These are phyloP conservation scores for Hoplostethus mediterraneus DNA, from an alignment of 2,797 vertebrate genomes.

Conservation along the genomic window DNA sequence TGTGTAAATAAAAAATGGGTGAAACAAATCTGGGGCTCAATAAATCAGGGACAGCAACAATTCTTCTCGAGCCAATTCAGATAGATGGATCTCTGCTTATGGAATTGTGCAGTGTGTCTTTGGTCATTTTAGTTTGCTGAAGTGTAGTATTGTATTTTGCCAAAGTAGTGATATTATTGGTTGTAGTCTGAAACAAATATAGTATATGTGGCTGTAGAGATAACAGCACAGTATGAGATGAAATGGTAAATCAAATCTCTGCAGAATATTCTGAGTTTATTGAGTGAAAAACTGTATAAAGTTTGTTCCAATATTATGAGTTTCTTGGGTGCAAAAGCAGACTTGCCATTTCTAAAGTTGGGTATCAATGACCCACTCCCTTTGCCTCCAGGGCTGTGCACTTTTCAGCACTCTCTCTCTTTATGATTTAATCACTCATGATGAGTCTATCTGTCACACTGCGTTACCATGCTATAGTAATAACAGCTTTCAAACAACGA, in stretches of 20 bases:
- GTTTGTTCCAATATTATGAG: constrained; percentile 54
- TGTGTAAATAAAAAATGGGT: constrained; percentile 46
- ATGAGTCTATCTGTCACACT: constrained; percentile 53
- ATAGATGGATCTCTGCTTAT: constrained; percentile 61
- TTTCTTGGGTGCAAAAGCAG: constrained; percentile 52
- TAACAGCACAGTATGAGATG: constrained; percentile 27
- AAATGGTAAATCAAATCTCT: constrained; percentile 64
- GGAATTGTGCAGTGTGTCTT: constrained; percentile 57
- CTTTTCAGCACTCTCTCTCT: constrained; percentile 23
- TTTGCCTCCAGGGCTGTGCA: constrained; percentile 8
- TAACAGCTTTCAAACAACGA: constrained; percentile 69
- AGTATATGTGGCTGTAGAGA: constrained; percentile 40
- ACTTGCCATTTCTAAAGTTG: constrained; percentile 34
- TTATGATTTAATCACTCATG: constrained; percentile 54
- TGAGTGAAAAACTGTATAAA: constrained; percentile 54
- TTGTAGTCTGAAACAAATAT: constrained; percentile 58
- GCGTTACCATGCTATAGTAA: constrained; percentile 62
- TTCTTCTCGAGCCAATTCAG: constrained; percentile 50
- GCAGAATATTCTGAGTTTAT: constrained; percentile 64
- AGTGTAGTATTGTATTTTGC: constrained; percentile 33
- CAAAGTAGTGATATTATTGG: constrained; percentile 48
- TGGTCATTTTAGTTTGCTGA: constrained; percentile 57
- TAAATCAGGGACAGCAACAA: constrained; percentile 47
- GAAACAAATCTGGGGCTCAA: constrained; percentile 41
- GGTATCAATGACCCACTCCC: constrained; percentile 3